Base-by-base conservation (phyloP, 2,888 invertebrate species). In the Argyra leucocephala region DNA sequence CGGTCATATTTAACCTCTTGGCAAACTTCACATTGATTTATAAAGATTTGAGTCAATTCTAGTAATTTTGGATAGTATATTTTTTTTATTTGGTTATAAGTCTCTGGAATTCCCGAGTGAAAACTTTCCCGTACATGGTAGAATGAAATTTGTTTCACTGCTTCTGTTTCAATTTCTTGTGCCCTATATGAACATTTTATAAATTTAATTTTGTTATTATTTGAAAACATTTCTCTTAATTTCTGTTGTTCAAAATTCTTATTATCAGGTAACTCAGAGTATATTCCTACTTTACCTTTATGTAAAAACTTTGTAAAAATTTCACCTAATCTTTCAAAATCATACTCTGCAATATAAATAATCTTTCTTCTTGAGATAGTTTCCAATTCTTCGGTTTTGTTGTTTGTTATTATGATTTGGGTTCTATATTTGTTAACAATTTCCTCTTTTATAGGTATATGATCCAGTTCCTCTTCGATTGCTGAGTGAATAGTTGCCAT, bases 191-290 rank as follows among this genome's bases (percentile, higher is more conserved):
- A 60, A 65, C 65, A n/a, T 64, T 62, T 63, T 66, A 68, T 68
- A 65, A 66, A 60, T 69, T 64, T 67, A 66, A 69, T 66, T 67
- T 67, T 10, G 64, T 26, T 36, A 18, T 66, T 37, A 63, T 66
- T 57, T 66, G 48, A 60, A 58, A 65, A 69, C 24, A 69, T 26
- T 62, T 68, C 62, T 57, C 68, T 68, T n/a, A 69, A 31, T 58
- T 65, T 65, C 59, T 65, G 63, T 59, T 70, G 67, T 10, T 68
- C 62, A 58, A 48, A 59, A 18, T 67, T 65, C 60, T 65, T 26
- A 22, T 6, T 62, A 36, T 70, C 67, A 57, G 57, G 22, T 15
- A 69, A n/a, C 26, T 69, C 65, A 2, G 66, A 66, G 61, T 57
- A 69, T 22, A 68, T 69, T 12, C 68, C 68, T 37, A 66, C 36